phyloP scores from a whole-genome alignment of 2,888 invertebrate species.

The Priocnemis perturbator region DNA sequence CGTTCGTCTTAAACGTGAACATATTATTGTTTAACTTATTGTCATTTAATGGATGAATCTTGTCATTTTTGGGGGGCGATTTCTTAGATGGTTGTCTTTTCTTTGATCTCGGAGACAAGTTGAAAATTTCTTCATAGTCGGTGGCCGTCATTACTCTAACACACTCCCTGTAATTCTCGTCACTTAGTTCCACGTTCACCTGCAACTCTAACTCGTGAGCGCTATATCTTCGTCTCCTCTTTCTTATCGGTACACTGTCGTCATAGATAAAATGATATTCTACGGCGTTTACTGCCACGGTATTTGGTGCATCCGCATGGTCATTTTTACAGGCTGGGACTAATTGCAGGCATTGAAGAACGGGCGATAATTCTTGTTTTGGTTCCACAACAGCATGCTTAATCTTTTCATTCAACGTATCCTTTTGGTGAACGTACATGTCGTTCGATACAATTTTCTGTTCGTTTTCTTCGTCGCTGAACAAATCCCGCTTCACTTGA shows the following conservation, averaged over 20 bases:
- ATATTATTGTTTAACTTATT: slow-evolving; percentile 22
- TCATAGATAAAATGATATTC: slow-evolving; percentile 63
- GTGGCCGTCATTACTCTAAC: slow-evolving; percentile 57
- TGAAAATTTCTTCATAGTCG: slow-evolving; percentile 63
- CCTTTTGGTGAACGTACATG: background rate
- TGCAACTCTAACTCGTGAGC: slow-evolving; percentile 58
- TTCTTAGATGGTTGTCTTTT: slow-evolving; percentile 45
- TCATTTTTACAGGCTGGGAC: slow-evolving; percentile 56
- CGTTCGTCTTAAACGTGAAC: slow-evolving; percentile 27
- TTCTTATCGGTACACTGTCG: slow-evolving; percentile 53
- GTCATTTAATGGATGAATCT: slow-evolving; percentile 1
- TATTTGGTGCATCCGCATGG: slow-evolving; percentile 19
- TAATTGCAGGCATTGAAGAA: slow-evolving; percentile 67
- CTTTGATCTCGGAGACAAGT: slow-evolving; percentile 55
- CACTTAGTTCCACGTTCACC: slow-evolving; percentile 48
- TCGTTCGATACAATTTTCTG: slow-evolving; percentile 38
- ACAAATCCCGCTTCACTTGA: slow-evolving; percentile 69
- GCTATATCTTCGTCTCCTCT: slow-evolving; percentile 62
- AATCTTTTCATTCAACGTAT: background rate
- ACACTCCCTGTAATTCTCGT: slow-evolving; percentile 46
- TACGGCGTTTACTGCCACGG: slow-evolving; percentile 30
- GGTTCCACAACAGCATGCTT: slow-evolving; percentile 17
- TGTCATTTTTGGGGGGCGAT: slow-evolving; percentile 37
- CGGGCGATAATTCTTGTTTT: slow-evolving; percentile 57
- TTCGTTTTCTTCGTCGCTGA: slow-evolving; percentile 67